Evolutionary conservation across 2,888 invertebrate species (phyloP).

Genomic region (Lamellibrachia columna): DNA sequence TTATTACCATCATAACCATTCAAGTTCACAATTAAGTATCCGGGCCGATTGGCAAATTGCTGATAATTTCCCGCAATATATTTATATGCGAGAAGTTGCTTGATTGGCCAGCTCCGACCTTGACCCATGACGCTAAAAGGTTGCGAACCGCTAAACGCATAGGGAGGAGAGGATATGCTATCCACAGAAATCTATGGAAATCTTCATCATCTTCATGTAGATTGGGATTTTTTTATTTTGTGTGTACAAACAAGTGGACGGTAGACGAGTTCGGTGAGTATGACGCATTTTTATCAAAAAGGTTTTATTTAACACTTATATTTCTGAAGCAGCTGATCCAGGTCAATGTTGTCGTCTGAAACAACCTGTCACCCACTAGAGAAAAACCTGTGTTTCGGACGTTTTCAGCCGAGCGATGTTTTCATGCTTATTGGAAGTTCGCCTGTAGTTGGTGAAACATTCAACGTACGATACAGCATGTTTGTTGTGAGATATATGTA

Average conservation of each 20-base stretch:
- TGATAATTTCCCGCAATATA: background rate
- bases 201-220: constrained; percentile 16
- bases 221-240: background rate
- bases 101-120: background rate
- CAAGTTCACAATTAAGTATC: background rate
- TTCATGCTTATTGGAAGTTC: constrained; percentile 4
- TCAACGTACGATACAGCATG: background rate
- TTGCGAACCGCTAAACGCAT: constrained; percentile 6
- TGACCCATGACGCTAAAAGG: constrained; percentile 8
- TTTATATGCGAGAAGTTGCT: background rate
- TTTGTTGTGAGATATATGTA: background rate
- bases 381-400: constrained; percentile 10
- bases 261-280: background rate
- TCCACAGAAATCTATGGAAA: constrained; percentile 16
- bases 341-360: constrained; percentile 16
- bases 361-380: constrained; percentile 10
- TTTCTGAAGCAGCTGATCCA: constrained; percentile 16
- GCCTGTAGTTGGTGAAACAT: background rate
- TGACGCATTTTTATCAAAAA: background rate
- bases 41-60: background rate
- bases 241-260: constrained; percentile 16
- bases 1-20: background rate
- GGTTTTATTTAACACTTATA: background rate
- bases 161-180: constrained; percentile 16
- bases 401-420: constrained; percentile 12